Base-by-base conservation (phyloP, 2,797 vertebrate genomes). In the Lepilemur septentrionalis region DNA sequence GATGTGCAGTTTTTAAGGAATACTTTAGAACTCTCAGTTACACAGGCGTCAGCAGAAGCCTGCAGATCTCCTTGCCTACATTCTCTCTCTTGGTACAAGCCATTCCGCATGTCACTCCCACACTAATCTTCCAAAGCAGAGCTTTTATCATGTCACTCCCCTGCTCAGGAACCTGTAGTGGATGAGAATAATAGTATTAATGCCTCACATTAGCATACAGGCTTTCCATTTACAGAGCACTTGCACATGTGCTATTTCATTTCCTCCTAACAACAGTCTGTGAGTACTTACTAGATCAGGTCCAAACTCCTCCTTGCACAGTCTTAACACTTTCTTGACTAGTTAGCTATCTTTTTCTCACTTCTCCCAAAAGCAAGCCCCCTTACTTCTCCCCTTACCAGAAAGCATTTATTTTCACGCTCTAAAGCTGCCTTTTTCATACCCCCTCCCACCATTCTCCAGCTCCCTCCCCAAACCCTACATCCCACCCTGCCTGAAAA, bases 131-230 rank as follows among this genome's bases (percentile, higher is more conserved):
- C 78, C 15, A 46, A 79, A 57, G 57, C 12, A 30, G 46, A 70
- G 85, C 48, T 67, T 93, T 92, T 55, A 92, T 73, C 72, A 25
- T 35, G 72, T 52, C 89, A 73, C 65, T 87, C 30, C 63, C 8
- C 67, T 85, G 48, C 48, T 38, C 78, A 43, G 75, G 59, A 61
- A 22, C 69, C 80, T 65, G 70, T 2, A 38, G 25, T 69, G 43
- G 48, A 52, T 38, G 41, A 65, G 38, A 95, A 65, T 46, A 67
- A 88, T 2, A 35, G 48, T 8, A 88, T 38, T 59, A 90, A 76
- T 38, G 67, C n/a, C 73, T 88, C 76, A 11, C 12, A 70, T 88
- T 90, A 96, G 85, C 80, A 67, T 32, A 63, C 25, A 7, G 67
- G 17, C 48, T n/a, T 70, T 41, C 75, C 88, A 85, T 72, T 84